Evolutionary conservation across 2,888 invertebrate species (phyloP), one percentile per base, ranked within the genome.

Genomic region (Tinea trinotella): DNA sequence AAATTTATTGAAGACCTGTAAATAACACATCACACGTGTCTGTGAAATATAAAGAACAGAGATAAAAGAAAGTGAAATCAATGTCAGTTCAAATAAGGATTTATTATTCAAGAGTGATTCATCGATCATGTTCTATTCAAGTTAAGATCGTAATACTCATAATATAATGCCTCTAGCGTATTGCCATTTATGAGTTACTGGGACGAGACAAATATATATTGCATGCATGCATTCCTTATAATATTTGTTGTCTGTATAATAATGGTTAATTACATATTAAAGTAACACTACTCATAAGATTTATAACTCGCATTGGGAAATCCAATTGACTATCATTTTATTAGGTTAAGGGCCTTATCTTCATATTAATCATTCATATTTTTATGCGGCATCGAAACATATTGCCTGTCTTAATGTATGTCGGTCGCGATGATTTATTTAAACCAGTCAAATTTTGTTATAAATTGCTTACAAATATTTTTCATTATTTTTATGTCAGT

Each of bases 251-350:
- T n/a, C n/a, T 13, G 7, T 15, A 7, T 40, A 40, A 40, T 40
- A 40, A 40, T 13, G n/a, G 19, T 46, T 46, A 46, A 46, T 46
- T 46, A 46, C 18, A 6, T 12, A 7, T 7, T 3, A 13, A 4
- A 2, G 46, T 59, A 63, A 62, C 62, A 61, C 60, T 60, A 59
- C 59, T 57, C 55, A 55, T 59, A 68, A 73, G 75, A 77, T 77
- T 77, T 72, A 77, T 77, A 67, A 70, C 60, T 59, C 57, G 57
- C 59, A 65, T 71, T 70, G 68, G 67, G 67, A 70, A 75, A 72
- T 63, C 63, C 61, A 71, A 70, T 65, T 61, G 62, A 65, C 69
- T 66, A 62, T 70, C 62, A 68, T 68, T 67, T 74, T 71, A 79
- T 79, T 77, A 76, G 62, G 76, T 59, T 64, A 70, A 71, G 68